Conservation (phyloP, 35 echinoderm and acorn worm species). For the Heliocidaris tuberculata region DNA sequence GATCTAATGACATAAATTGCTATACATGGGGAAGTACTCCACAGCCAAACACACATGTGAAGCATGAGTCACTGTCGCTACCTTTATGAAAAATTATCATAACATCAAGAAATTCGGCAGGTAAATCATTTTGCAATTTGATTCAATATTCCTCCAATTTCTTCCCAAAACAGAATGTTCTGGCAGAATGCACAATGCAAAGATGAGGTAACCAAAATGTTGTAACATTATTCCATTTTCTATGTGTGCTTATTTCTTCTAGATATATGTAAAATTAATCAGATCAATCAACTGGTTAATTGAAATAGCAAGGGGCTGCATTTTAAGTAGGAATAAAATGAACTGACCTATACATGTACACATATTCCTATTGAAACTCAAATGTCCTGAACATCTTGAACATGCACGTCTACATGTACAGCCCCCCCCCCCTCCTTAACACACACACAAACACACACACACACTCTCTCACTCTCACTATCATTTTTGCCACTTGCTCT, state of each 20-base stretch:
- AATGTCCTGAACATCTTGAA: too few species aligned
- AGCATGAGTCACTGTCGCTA: neutral
- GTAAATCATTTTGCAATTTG: conserved; percentile 6
- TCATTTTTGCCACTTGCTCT: neutral
- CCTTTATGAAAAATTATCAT: neutral
- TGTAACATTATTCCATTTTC: neutral
- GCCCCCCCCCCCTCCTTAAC: too few species aligned
- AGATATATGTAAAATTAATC: too few species aligned
- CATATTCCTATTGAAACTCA: too few species aligned
- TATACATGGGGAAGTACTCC: neutral
- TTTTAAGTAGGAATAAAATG: too few species aligned
- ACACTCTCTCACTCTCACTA: too few species aligned
- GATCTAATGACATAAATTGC: neutral
- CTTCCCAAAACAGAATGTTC: neutral
- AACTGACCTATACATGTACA: too few species aligned
- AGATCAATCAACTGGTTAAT: too few species aligned
- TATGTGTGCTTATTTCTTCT: too few species aligned
- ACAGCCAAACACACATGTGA: neutral
- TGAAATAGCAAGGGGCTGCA: too few species aligned
- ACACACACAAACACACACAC: too few species aligned
- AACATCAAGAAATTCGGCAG: neutral
- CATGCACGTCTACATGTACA: too few species aligned
- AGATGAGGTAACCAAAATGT: neutral
- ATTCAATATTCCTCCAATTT: neutral
- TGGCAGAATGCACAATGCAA: neutral